A percentile compares a stretch with the other conserved stretches of the same genome.
Evolutionary conservation across 2,797 vertebrate genomes (phyloP).

Genomic region (Xyrichtys novacula): DNA sequence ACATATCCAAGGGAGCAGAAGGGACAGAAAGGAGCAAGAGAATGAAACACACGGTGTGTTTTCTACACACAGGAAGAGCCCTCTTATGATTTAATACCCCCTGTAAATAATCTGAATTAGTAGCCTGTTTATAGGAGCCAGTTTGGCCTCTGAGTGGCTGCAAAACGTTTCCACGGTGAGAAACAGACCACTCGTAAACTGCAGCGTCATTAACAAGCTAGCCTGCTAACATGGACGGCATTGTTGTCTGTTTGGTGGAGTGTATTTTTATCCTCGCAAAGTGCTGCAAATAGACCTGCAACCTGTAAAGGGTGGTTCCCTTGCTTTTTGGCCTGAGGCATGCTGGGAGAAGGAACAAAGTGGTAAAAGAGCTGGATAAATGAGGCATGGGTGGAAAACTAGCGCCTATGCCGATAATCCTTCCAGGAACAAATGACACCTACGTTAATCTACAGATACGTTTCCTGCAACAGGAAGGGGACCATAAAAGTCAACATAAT

Average conservation of each 20-base stretch:
- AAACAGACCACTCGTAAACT: slow-evolving; percentile 61
- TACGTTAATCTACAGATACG: slow-evolving; percentile 21
- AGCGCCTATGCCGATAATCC: slow-evolving; percentile 9
- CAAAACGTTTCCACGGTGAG: slow-evolving; percentile 64
- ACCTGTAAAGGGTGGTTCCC: slow-evolving; percentile 40
- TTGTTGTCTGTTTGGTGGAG: slow-evolving; percentile 45
- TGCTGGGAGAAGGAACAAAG: slow-evolving; percentile 34
- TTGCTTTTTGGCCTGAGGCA: slow-evolving; percentile 8
- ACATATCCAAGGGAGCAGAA: slow-evolving; percentile 49
- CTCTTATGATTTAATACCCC: slow-evolving; percentile 76
- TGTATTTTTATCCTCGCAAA: slow-evolving; percentile 46
- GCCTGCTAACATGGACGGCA: slow-evolving; percentile 43
- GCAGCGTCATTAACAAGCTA: slow-evolving; percentile 42
- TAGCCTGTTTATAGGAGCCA: slow-evolving; percentile 68
- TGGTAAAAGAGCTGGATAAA: not conserved
- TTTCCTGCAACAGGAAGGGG: slow-evolving; percentile 26
- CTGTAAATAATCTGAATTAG: slow-evolving; percentile 74
- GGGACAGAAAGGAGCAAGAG: slow-evolving; percentile 31
- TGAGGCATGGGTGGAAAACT: slow-evolving; percentile 25
- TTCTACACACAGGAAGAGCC: slow-evolving; percentile 72
- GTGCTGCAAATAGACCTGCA: slow-evolving; percentile 25
- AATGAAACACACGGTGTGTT: slow-evolving; percentile 1
- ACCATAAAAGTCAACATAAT: not conserved
- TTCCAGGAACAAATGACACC: slow-evolving; percentile 40
- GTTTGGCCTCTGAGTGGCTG: slow-evolving; percentile 46